phyloP scores from a whole-genome alignment of 2,113 vertebrate genomes.

The Apteryx mantelli region DNA sequence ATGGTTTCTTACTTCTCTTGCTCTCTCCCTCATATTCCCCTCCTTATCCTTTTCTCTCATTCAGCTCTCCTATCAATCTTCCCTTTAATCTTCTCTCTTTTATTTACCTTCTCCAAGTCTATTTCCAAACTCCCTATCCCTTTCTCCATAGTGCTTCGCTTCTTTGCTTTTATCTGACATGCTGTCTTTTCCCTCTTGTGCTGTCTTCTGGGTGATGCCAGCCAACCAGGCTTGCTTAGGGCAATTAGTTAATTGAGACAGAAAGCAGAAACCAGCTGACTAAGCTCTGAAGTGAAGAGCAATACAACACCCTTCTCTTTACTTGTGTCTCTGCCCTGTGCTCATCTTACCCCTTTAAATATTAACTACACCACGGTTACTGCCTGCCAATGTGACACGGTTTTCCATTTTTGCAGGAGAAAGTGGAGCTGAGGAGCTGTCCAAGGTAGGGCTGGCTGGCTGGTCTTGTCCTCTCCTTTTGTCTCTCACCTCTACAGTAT shows the following conservation, averaged over 20 bases:
- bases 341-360: conserved; percentile 2
- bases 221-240: background rate
- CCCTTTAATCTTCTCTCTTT: background rate
- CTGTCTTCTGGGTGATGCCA: background rate
- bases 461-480: background rate
- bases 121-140: background rate
- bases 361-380: background rate
- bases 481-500: background rate
- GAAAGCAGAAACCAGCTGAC: conserved; percentile 69
- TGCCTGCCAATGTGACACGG: background rate
- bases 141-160: background rate
- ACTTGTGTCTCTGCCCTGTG: background rate
- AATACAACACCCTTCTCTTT: background rate
- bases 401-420: background rate
- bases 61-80: background rate
- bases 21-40: background rate
- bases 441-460: conserved; percentile 68
- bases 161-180: background rate
- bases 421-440: conserved; percentile 49
- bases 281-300: conserved; percentile 36
- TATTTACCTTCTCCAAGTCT: background rate
- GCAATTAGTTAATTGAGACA: conserved; percentile 58
- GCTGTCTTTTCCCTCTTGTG: background rate
- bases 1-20: background rate
- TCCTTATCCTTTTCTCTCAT: background rate